Conservation (phyloP, 2,888 invertebrate species). For the Calliscelio sp. region DNA sequence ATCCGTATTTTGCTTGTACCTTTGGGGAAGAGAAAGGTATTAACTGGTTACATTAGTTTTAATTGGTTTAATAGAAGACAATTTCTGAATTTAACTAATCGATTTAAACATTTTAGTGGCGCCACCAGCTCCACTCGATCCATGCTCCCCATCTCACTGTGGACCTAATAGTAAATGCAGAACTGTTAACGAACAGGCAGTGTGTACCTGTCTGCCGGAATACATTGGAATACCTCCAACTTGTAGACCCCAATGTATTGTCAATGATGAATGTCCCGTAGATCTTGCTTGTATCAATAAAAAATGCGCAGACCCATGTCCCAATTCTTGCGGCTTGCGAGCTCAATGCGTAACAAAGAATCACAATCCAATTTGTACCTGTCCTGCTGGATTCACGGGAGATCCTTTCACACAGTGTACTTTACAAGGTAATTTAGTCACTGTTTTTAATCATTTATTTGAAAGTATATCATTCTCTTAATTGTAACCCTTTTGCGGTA, state of each 20-base stretch:
- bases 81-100: no score
- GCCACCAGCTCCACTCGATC: conserved; percentile 86
- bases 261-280: conserved; percentile 90
- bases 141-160: conserved; percentile 94
- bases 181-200: conserved; percentile 91
- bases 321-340: conserved; percentile 86
- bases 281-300: conserved; percentile 91
- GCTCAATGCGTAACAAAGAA: conserved; percentile 86
- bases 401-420: conserved; percentile 93
- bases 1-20: conserved; percentile 89
- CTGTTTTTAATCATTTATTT: no score
- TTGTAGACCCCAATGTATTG: conserved; percentile 92
- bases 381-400: conserved; percentile 93
- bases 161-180: conserved; percentile 95
- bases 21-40: conserved; percentile 77
- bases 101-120: conserved; percentile 42
- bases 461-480: no score
- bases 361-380: conserved; percentile 91
- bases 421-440: no score
- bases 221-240: conserved; percentile 92
- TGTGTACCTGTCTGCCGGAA: conserved; percentile 93
- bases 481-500: no score
- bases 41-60: no score
- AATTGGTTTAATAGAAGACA: no score
- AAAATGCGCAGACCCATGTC: conserved; percentile 86